Conservation (phyloP, 1,140 invertebrate species). For the Euwallacea similis region DNA sequence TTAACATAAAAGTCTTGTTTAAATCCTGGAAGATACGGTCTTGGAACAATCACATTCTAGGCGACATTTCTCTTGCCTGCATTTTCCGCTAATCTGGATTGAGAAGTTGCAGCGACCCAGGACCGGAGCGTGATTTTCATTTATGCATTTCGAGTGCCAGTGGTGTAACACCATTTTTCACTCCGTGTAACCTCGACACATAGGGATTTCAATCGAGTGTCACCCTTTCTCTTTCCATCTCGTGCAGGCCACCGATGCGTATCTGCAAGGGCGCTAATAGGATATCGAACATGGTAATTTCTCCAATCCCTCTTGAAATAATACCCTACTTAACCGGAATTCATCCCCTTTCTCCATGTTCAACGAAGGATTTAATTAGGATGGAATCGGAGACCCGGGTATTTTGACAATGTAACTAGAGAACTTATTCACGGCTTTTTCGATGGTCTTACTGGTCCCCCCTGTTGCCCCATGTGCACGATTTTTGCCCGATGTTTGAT, state of each 20-base stretch:
- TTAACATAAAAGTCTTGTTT: slow-evolving; percentile 11
- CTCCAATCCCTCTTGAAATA: slow-evolving; percentile 4
- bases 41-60: slow-evolving; percentile 21
- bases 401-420: neutral
- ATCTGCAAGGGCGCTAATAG: slow-evolving; percentile 21
- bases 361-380: too few species aligned
- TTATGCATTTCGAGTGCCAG: too few species aligned
- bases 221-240: neutral
- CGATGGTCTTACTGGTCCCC: too few species aligned
- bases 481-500: too few species aligned
- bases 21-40: slow-evolving; percentile 15
- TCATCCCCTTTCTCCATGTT: neutral
- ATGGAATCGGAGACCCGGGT: too few species aligned
- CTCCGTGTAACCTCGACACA: too few species aligned
- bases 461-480: too few species aligned
- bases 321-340: slow-evolving; percentile 7
- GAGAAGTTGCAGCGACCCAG: slow-evolving; percentile 13
- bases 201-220: neutral
- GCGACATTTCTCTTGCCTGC: slow-evolving; percentile 19
- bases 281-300: slow-evolving; percentile 21
- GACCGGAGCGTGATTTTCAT: too few species aligned
- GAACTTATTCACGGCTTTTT: neutral
- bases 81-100: slow-evolving; percentile 23
- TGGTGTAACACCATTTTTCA: too few species aligned
- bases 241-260: slow-evolving; percentile 3